These are phyloP conservation scores for Platanista minor DNA, from an alignment of 2,113 vertebrate species.

Conservation along the genomic window DNA sequence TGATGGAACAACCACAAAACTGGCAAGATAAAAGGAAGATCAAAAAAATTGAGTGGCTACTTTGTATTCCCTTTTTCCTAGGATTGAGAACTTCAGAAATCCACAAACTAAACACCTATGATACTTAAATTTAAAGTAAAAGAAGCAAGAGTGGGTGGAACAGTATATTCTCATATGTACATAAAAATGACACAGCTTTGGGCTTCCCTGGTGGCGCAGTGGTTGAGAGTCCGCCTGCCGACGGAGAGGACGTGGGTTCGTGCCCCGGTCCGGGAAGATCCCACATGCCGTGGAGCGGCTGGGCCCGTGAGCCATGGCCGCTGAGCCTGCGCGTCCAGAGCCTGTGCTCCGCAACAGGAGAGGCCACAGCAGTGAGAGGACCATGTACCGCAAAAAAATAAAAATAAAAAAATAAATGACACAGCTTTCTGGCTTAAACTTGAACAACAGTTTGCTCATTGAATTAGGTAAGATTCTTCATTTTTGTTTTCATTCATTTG, in stretches of 20 bases:
- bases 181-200: background rate
- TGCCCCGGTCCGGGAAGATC: too few relatives aligned
- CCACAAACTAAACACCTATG: background rate
- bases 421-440: background rate
- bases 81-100: background rate
- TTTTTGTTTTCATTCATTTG: background rate
- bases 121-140: background rate
- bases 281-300: too few relatives aligned
- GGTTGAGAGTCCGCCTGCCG: too few relatives aligned
- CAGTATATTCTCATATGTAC: background rate
- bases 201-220: too few relatives aligned
- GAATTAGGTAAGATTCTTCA: background rate
- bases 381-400: too few relatives aligned
- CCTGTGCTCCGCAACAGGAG: too few relatives aligned
- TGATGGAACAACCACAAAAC: conserved; percentile 5
- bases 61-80: background rate
- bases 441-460: background rate
- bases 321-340: too few relatives aligned
- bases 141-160: background rate
- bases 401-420: too few relatives aligned
- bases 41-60: background rate
- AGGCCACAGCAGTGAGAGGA: too few relatives aligned
- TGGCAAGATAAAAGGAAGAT: background rate
- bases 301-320: too few relatives aligned
- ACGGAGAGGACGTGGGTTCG: too few relatives aligned